Evolutionary conservation across 2,888 invertebrate genomes (phyloP), one percentile per base, ranked within the genome.

Genomic region (Dinocampus coccinellae): DNA sequence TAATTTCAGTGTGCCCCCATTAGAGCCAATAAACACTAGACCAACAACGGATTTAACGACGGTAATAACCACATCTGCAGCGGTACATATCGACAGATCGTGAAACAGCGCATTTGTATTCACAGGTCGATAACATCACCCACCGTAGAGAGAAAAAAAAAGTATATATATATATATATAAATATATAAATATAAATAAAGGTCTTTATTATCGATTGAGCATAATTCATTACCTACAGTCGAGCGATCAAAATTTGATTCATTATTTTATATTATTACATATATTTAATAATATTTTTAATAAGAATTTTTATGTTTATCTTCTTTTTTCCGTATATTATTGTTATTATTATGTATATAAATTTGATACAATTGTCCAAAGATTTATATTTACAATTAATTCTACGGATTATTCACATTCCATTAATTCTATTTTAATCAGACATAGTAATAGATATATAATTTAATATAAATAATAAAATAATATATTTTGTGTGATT

Each of bases 1-100:
- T 74, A 70, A 72, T 88, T 89, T 64, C 82, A 92, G 91, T 79
- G 90, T 91, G 64, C 90, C 91, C 78, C 89, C 91, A 74, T 84
- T 92, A 82, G 92, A 91, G 82, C 89, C 90, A 66, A 88, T 89
- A 73, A 84, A 85, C 77, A 85, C 83, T 76, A 84, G 87, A 88
- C 68, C 89, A 85, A 89, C 88, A 72, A 76, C 80, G 65, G 86
- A 85, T 75, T 75, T 83, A 36, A 79, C 81, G 55, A 83, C 86
- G 71, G 91, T 91, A 62, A 91, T 91, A 77, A 91, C 90, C 7
- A 90, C 90, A 60, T 90, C 90, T 52, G 79, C 83, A 60, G 74
- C 79, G 24, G 78, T 75, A 36, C 78, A 83, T 77, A 78, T 79
- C 73, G 83, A 83, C 67, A 80, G 84, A 77, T 80, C 82, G 70